Base-by-base conservation (phyloP, 2,113 vertebrate genomes). In the Tychaedon coryphoeus region DNA sequence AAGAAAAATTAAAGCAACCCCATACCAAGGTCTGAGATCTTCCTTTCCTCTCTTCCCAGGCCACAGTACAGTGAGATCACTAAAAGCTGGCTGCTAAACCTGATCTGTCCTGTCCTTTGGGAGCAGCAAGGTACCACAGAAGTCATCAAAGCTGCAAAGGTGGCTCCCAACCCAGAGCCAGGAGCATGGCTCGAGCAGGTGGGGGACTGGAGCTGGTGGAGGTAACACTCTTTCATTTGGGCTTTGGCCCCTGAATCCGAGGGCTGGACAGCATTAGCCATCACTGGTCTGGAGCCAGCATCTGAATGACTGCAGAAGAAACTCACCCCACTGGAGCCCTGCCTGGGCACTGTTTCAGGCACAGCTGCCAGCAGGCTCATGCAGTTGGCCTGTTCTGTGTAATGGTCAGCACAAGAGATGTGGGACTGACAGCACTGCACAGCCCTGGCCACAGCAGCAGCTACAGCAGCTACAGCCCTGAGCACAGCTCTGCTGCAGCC, bases 281-380 rank as follows among this genome's bases (percentile, higher is more conserved):
- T 8, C 22, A 56, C 22, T 70, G 80, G 78, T 64, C 28, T 31
- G 43, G 43, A 91, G 90, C 86, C 90, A 92, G 65, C 50, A 36
- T 64, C 71, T 48, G 81, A 87, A 53, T 31, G 58, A 40, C 79
- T 88, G 86, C 90, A 81, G 88, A 67, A 94, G 70, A 50, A 83
- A 14, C 57, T 65, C 15, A 14, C 28, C 12, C 75, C 64, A 0
- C 79, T 97, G 93, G 82, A 95, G 84, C 53, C 51, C 65, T 69
- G 85, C 86, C 90, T 86, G 93, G 95, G 92, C 73, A 22, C 48
- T 8, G 79, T 6, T 80, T 95, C 92, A 92, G 93, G 60, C 76
- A 65, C 2, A 14, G 86, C 65, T 94, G 92, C 88, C 92, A 90
- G 82, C 23, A 2, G 43, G 56, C 81, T 92, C 78, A 40, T 9